Evolutionary conservation across 23 tunicate species (phyloP), one percentile per base, ranked within the genome.

Genomic region (Phallusia fumigata): DNA sequence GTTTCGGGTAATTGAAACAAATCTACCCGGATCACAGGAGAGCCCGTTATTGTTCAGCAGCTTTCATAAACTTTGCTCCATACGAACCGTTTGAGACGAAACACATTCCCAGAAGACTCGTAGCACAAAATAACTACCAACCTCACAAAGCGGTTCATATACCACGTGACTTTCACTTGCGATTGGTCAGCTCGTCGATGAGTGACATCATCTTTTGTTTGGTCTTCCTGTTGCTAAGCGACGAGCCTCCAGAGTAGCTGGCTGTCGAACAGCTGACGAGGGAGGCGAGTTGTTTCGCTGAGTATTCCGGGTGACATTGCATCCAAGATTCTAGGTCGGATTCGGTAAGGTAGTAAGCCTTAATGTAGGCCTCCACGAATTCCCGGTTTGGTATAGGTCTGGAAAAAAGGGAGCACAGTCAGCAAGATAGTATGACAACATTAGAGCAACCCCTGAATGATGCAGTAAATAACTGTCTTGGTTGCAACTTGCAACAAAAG

Each of bases 331-430:
- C 92, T 12, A 92, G 64, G 65, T 92, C 92, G 22, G 78, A 34
- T 34, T 84, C 92, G 32, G 83, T 92, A 21, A 92, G 81, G 78
- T 92, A 92, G 49, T 80, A 92, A 21, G 97, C 97, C 76, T 88
- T 92, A 75, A 92, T 84, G 74, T 92, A 92, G 8, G 84, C 36
- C 76, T 92, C 97, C 16, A 92, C 97, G 53, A 64, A 88, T 33
- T 88, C 89, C 16, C 91, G 87, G 75, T 84, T 80, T 18, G 97
- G 97, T 2, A 83, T 86, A 32, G 92, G 92, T 58, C 92, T 77
- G 81, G 13, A 36, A 77, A 35, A 13, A 3, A 40, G 47, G n/a
- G n/a, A n/a, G n/a, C n/a, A n/a, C n/a, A n/a, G n/a, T n/a, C n/a
- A n/a, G n/a, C n/a, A n/a, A n/a, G n/a, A n/a, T n/a, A n/a, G n/a